Base-by-base conservation (phyloP, 1,140 invertebrate genomes). In the Halesus radiatus region DNA sequence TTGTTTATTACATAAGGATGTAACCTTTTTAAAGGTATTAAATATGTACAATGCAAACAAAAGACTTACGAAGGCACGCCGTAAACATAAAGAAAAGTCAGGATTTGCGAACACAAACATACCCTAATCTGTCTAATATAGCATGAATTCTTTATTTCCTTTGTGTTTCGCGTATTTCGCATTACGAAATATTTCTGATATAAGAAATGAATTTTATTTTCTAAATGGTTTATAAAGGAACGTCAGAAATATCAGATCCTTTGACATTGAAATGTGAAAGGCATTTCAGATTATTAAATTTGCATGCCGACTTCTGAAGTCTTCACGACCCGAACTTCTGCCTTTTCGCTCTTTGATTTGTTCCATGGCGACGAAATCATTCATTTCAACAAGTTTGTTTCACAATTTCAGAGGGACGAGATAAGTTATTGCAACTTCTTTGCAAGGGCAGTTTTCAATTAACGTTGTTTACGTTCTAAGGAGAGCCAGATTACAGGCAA, bases 261-360 rank as follows among this genome's bases (percentile, higher is more conserved):
- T 83, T 83, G 82, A 83, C 82, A 83, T 83, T 83, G 82, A 83
- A 83, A 83, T 83, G 82, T 77, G 80, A 81, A 83, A 79, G 78
- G 82, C 82, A 81, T 81, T 81, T 76, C 72, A 53, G 81, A 83
- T 83, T 83, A 83, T 83, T 83, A 81, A 83, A 83, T 83, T 81
- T 83, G 77, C 82, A 83, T 79, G 66, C 75, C 45, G 58, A 76
- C 80, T 83, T 26, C 72, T 62, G 81, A 78, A 53, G 66, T 62
- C 78, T 73, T 74, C 80, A 10, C 53, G 13, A 32, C 64, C 62
- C 75, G 70, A 79, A 58, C 45, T 64, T 66, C 76, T 64, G 76
- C 54, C 76, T 62, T 72, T 73, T 53, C 26, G 18, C 58, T 29
- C 37, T 37, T 66, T 58, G 81, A 80, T 83, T 83, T 83, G 76